Evolutionary conservation across 1,140 invertebrate species (phyloP), one percentile per base, ranked within the genome.

Genomic region (Megalopta genalis): DNA sequence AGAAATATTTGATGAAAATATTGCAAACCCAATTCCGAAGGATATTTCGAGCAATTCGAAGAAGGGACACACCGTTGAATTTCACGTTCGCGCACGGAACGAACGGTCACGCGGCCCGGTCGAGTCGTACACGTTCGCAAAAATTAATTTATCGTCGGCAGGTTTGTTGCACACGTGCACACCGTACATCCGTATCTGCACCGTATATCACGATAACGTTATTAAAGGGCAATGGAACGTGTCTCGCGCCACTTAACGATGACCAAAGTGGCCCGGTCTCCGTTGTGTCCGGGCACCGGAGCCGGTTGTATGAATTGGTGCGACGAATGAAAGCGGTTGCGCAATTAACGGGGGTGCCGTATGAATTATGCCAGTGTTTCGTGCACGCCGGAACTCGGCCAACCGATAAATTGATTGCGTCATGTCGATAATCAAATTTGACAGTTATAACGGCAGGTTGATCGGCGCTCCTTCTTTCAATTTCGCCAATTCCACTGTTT

Each of bases 161-260:
- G 52, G 54, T 60, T 42, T 21, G 57, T 27, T 39, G 37, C 57
- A 62, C 69, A 46, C 57, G 57, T 62, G 57, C 39, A 23, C 21
- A 9, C 18, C n/a, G 57, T n/a, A 21, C 42, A 73, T 64, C 16
- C 27, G 27, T 77, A 63, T 77, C 67, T 63, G 27, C 21, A 25
- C 10, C 57, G 42, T 72, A 63, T 42, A 79, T 78, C 76, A 57
- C 52, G 80, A 79, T 82, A 79, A 79, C 64, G 46, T 64, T 69
- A 72, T 78, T 81, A 81, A 79, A 49, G n/a, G 63, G 63, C 52
- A 82, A 73, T 79, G 76, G 72, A 79, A 79, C 64, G 63, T 67
- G 57, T 67, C 68, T 12, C 54, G 63, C 32, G 49, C n/a, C 69
- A 73, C 57, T 79, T 73, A 78, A 71, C 54, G 62, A 67, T 72